Evolutionary conservation across 2,888 invertebrate species (phyloP), one percentile per base, ranked within the genome.

Genomic region (Idaea aversata): DNA sequence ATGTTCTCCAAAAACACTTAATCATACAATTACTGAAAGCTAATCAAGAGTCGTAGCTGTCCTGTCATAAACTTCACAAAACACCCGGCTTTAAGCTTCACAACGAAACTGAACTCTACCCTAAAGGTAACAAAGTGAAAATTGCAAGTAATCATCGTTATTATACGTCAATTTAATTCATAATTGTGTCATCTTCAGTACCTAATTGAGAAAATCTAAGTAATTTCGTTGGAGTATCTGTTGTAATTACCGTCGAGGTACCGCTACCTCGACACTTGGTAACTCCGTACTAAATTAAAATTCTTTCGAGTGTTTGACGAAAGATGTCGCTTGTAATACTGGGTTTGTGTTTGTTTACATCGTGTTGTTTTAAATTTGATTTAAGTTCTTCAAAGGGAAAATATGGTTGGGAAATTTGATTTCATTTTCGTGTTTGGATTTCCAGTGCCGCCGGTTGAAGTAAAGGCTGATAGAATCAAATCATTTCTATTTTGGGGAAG

Each of bases 131-230:
- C 47, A 47, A 13, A 10, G 47, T 47, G 4, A 0, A 47, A 47
- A 47, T 47, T 47, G 47, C 47, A 47, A 47, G 13, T 13, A 47
- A 47, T 47, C 2, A 47, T 47, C 47, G 47, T 47, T 47, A 47
- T 47, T 47, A 47, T 47, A 47, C 47, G 47, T 47, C 47, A 47
- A 47, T 70, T 71, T 67, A 67, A 67, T 66, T 70, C 64, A 72
- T 71, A 74, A 74, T 72, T 72, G 67, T 71, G 71, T 69, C 68
- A 72, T 72, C 69, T 69, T 71, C 74, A 68, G 69, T 71, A 25
- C 25, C 25, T 25, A 74, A 72, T 69, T 68, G 70, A 67, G 66
- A 65, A 69, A 74, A 74, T 74, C 71, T 74, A 69, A 72, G 71
- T 69, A 74, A 74, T 74, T 74, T 72, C 68, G 64, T 59, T 61